A percentile compares a stretch with the other conserved stretches of the same genome.
These are phyloP conservation scores for Sturmia bella DNA, from an alignment of 2,888 invertebrate species.

Conservation along the genomic window DNA sequence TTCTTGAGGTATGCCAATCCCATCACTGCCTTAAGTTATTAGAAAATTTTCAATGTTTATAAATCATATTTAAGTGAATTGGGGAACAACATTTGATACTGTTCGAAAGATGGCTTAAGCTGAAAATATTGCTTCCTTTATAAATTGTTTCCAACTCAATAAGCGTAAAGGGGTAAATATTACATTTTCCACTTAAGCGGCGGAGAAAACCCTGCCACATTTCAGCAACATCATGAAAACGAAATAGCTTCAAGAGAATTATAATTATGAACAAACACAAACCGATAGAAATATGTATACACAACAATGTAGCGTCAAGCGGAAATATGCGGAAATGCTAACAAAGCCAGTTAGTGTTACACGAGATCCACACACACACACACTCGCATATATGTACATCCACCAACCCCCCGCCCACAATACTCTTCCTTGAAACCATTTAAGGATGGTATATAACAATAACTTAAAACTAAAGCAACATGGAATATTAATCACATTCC, in stretches of 20 bases:
- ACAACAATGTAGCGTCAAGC: conserved; percentile 1
- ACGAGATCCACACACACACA: background rate
- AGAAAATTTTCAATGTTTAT: too few species aligned
- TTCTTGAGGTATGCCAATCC: too few species aligned
- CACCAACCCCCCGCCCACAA: background rate
- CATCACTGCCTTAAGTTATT: too few species aligned
- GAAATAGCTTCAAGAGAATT: background rate
- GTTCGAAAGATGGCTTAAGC: too few species aligned
- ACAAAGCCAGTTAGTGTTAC: conserved; percentile 32
- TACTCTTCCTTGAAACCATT: too few species aligned
- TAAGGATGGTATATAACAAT: conserved; percentile 12
- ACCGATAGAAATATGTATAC: background rate
- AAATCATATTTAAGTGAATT: too few species aligned
- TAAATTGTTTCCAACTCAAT: background rate
- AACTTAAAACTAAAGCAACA: background rate
- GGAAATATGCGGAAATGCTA: conserved; percentile 55
- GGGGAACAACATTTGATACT: too few species aligned
- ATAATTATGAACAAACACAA: conserved; percentile 21
- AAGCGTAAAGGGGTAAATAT: conserved; percentile 19
- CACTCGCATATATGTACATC: too few species aligned
- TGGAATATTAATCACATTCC: conserved; percentile 39
- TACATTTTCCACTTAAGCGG: conserved; percentile 1
- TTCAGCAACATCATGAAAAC: background rate
- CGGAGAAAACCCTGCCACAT: conserved; percentile 15
- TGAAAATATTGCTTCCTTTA: too few species aligned